Evolutionary conservation across 2,113 vertebrate species (phyloP).

Genomic region (Tetraodon nigroviridis): DNA sequence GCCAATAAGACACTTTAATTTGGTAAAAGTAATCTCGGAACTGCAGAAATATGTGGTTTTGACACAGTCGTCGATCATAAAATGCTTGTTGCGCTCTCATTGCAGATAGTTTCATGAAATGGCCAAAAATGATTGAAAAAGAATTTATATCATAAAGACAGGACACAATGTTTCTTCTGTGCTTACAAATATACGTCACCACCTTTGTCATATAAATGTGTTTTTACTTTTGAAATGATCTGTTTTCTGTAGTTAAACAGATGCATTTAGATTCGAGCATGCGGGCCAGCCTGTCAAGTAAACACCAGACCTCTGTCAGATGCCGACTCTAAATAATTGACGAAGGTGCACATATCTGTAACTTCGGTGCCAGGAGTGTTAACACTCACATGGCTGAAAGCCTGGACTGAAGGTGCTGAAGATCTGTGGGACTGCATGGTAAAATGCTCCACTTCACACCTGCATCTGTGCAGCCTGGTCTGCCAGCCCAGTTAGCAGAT

Average conservation of each 20-base stretch:
- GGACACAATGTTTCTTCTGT: neutral
- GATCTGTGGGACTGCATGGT: slow-evolving; percentile 18
- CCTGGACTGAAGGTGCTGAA: slow-evolving; percentile 33
- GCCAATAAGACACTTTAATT: neutral
- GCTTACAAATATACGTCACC: no score
- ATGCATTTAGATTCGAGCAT: slow-evolving; percentile 48
- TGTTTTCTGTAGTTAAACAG: neutral
- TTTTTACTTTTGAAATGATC: no score
- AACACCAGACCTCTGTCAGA: slow-evolving; percentile 58
- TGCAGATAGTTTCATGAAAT: no score
- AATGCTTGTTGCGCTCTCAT: no score
- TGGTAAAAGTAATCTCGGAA: no score
- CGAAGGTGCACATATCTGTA: slow-evolving; percentile 44
- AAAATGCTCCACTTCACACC: slow-evolving; percentile 28
- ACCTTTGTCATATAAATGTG: no score
- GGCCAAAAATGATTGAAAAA: neutral
- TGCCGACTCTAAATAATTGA: slow-evolving; percentile 66
- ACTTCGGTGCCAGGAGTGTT: slow-evolving; percentile 38
- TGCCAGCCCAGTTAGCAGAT: neutral
- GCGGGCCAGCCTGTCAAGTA: slow-evolving; percentile 6
- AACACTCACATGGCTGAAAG: slow-evolving; percentile 32
- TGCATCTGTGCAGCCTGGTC: neutral
- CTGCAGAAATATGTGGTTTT: no score
- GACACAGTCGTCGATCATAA: no score
- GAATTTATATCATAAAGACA: neutral